phyloP scores from a whole-genome alignment of 2,888 invertebrate species.

The Spilosoma lubricipeda region DNA sequence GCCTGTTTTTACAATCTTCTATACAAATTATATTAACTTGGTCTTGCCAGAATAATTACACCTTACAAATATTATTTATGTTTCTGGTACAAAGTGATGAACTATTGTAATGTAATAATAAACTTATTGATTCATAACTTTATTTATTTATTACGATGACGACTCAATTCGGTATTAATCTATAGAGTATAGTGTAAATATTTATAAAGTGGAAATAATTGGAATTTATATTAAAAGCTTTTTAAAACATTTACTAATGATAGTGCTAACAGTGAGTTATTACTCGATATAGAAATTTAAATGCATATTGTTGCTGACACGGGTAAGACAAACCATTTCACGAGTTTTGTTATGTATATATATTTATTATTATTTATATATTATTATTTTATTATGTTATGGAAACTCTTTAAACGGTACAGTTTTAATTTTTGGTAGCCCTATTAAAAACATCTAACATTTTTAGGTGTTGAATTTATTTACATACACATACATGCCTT shows the following conservation, averaged over 20 bases:
- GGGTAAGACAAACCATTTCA: no score
- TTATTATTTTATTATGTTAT: no score
- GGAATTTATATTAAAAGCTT: not conserved
- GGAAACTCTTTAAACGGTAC: no score
- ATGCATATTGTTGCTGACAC: no score
- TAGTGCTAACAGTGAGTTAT: not conserved
- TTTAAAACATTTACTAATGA: not conserved
- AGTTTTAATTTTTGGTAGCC: no score
- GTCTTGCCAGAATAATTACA: constrained; percentile 8
- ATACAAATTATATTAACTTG: not conserved
- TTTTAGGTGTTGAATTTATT: no score
- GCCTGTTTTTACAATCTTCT: not conserved
- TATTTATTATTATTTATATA: no score
- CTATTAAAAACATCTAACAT: no score
- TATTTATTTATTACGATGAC: not conserved
- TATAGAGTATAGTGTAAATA: not conserved
- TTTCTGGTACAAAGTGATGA: not conserved
- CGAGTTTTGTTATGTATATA: no score
- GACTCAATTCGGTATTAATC: not conserved
- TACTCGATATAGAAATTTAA: no score
- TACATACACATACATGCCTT: no score
- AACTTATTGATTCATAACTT: constrained; percentile 9
- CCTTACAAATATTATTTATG: constrained; percentile 13
- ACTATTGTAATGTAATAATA: not conserved
- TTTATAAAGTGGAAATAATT: not conserved